A percentile compares a stretch with the other conserved stretches of the same genome.
These are phyloP conservation scores for Pyrochroa serraticornis DNA, from an alignment of 2,888 invertebrate genomes.

Conservation along the genomic window DNA sequence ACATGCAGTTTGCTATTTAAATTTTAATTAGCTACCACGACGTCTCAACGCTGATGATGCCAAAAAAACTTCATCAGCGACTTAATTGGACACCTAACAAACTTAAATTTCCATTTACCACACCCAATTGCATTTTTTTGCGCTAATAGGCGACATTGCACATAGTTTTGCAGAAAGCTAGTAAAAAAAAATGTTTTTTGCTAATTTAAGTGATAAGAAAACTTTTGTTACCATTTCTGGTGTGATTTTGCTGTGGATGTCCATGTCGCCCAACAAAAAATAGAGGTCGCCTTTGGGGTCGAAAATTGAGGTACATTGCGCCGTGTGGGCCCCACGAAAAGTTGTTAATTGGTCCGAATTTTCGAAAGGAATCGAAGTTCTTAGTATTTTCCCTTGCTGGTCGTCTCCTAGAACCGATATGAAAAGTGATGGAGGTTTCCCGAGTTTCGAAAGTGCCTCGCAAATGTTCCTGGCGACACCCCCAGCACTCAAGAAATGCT, in stretches of 20 bases:
- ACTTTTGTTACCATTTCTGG: conserved; percentile 68
- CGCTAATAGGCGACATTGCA: too few relatives aligned
- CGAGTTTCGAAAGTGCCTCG: conserved; percentile 80
- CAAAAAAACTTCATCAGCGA: neutral
- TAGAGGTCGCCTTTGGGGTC: conserved; percentile 78
- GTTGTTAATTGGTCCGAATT: conserved; percentile 49
- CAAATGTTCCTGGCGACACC: conserved; percentile 94
- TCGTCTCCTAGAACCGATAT: conserved; percentile 83
- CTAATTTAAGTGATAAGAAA: too few relatives aligned
- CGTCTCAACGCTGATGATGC: too few relatives aligned
- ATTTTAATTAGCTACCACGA: too few relatives aligned
- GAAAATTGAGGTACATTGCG: conserved; percentile 78
- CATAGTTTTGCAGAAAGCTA: too few relatives aligned
- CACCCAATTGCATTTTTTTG: neutral
- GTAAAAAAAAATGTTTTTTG: too few relatives aligned
- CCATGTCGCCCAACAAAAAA: conserved; percentile 85
- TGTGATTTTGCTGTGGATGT: conserved; percentile 73
- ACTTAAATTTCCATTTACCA: neutral
- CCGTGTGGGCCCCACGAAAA: conserved; percentile 61
- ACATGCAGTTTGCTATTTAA: too few relatives aligned
- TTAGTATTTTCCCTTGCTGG: conserved; percentile 57
- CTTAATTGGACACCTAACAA: conserved; percentile 1
- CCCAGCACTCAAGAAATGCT: conserved; percentile 65
- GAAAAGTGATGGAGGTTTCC: conserved; percentile 65
- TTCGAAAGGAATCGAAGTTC: conserved; percentile 43